A percentile compares a stretch with the other conserved stretches of the same genome.
These are phyloP conservation scores for Trachops cirrhosus DNA, from an alignment of 2,797 vertebrate genomes.

Conservation along the genomic window DNA sequence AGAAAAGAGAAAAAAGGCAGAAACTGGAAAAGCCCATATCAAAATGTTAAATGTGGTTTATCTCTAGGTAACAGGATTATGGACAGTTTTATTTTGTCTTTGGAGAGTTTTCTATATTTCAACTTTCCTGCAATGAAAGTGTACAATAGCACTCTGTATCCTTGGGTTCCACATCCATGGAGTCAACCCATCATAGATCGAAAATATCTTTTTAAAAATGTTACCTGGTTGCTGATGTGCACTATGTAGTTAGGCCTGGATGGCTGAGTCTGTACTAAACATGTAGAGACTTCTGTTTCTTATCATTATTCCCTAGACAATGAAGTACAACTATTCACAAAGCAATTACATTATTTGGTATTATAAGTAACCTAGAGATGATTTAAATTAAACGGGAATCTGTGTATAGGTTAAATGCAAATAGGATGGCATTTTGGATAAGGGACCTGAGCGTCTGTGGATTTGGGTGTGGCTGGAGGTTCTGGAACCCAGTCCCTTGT, in stretches of 20 bases:
- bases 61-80: background rate
- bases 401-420: background rate
- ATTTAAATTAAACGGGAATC: background rate
- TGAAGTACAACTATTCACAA: background rate
- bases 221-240: background rate
- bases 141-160: background rate
- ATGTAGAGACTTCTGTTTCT: background rate
- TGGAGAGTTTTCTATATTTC: background rate
- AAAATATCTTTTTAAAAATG: background rate
- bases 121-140: slow-evolving; percentile 20
- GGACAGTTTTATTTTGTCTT: background rate
- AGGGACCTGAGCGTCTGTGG: background rate
- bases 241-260: background rate
- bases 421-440: background rate
- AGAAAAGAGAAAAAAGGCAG: background rate
- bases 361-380: background rate
- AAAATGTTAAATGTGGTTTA: background rate
- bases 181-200: background rate
- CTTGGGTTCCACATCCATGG: background rate
- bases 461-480: background rate
- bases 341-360: background rate
- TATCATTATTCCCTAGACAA: background rate
- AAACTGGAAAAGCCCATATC: background rate
- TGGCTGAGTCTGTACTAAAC: background rate
- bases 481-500: background rate